Evolutionary conservation across 2,113 vertebrate genomes (phyloP).

Genomic region (Phyllostomus discolor): DNA sequence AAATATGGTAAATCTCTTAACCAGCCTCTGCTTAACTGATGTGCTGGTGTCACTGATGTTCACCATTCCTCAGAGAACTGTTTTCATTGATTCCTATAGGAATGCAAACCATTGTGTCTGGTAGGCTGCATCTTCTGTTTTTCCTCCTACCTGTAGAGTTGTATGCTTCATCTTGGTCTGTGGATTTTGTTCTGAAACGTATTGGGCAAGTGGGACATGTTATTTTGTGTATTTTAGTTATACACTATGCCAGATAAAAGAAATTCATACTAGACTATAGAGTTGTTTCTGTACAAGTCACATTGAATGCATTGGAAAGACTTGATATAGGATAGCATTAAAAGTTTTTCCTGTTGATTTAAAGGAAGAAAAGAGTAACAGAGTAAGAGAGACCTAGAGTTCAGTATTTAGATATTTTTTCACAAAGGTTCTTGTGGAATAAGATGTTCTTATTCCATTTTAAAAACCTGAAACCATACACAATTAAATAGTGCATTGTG

Average conservation of each 20-base stretch:
- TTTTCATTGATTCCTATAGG: background rate
- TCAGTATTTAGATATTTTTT: background rate
- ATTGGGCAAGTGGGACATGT: background rate
- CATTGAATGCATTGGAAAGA: background rate
- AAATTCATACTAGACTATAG: background rate
- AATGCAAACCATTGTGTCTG: background rate
- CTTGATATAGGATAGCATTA: background rate
- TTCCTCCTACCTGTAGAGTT: background rate
- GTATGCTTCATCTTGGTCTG: background rate
- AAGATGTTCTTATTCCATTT: background rate
- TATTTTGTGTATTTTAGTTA: conserved; percentile 12
- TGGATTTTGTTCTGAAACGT: background rate
- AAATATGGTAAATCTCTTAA: background rate
- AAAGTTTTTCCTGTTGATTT: background rate
- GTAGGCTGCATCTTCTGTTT: background rate
- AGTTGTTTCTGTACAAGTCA: background rate
- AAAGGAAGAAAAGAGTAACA: background rate
- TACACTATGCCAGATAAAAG: background rate
- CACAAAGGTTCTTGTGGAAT: background rate
- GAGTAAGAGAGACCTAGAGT: background rate
- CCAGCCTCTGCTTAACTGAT: background rate
- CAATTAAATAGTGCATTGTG: background rate
- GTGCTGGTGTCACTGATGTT: background rate
- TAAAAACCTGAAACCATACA: background rate
- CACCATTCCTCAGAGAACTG: background rate